Percentiles rank a stretch among this genome's conserved stretches.
phyloP scores from a whole-genome alignment of 2,797 vertebrate species.

The Tachyglossus aculeatus region DNA sequence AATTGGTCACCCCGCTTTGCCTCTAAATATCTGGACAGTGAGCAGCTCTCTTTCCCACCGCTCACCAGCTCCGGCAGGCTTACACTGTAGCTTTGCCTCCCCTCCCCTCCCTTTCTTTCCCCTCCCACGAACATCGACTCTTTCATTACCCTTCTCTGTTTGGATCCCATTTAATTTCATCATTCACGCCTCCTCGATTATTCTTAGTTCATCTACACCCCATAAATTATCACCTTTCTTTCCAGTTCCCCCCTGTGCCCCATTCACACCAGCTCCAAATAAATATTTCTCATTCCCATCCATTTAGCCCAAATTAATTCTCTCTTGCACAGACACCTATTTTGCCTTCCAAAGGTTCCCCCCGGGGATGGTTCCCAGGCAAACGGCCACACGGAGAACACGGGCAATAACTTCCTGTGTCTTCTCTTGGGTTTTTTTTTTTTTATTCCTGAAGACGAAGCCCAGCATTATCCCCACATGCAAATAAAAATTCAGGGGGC shows the following conservation, averaged over 20 bases:
- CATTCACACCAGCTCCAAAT: slow-evolving; percentile 66
- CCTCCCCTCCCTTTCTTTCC: slow-evolving; percentile 6
- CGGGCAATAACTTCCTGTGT: not conserved
- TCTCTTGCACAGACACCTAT: slow-evolving; percentile 44
- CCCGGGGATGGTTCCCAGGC: slow-evolving; percentile 48
- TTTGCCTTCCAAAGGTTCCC: slow-evolving; percentile 44
- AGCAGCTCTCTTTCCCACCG: not conserved
- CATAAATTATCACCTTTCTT: slow-evolving; percentile 65
- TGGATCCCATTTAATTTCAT: slow-evolving; percentile 40
- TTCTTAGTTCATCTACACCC: slow-evolving; percentile 60
- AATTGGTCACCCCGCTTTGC: too few relatives aligned
- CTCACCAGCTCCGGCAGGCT: not conserved
- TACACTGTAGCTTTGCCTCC: not conserved
- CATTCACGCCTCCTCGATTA: slow-evolving; percentile 51
- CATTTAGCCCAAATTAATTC: slow-evolving; percentile 69
- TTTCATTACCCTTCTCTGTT: slow-evolving; percentile 36
- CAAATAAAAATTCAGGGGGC: not conserved
- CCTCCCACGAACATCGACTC: too few relatives aligned
- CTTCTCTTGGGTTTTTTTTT: too few relatives aligned
- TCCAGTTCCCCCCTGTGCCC: slow-evolving; percentile 62
- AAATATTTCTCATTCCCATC: slow-evolving; percentile 73
- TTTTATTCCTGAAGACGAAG: not conserved
- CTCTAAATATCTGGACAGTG: not conserved
- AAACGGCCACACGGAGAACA: not conserved
- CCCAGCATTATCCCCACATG: too few relatives aligned